Evolutionary conservation across 2,888 invertebrate species (phyloP).

Genomic region (Acronicta psi): DNA sequence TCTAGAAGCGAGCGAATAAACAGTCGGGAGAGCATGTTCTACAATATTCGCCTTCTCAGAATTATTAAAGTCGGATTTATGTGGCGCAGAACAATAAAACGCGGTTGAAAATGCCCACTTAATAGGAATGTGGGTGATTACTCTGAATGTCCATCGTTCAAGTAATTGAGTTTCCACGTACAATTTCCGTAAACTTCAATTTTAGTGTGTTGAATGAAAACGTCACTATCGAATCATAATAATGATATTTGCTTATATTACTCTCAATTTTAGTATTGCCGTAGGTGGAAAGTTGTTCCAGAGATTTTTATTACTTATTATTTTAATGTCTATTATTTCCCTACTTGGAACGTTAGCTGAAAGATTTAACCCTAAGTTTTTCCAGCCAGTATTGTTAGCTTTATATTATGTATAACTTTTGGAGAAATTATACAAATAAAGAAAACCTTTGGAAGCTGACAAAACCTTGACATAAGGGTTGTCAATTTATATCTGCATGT

Average conservation of each 20-base stretch:
- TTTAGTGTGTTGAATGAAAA: constrained; percentile 14
- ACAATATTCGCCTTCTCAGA: constrained; percentile 36
- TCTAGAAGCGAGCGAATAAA: not conserved
- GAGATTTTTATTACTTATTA: too few relatives aligned
- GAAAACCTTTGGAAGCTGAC: not conserved
- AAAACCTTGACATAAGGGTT: not conserved
- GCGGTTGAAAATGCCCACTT: constrained; percentile 50
- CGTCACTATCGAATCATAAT: not conserved
- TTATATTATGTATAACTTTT: too few relatives aligned
- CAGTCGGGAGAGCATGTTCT: constrained; percentile 7
- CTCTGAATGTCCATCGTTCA: constrained; percentile 42
- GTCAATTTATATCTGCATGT: not conserved
- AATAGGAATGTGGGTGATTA: constrained; percentile 54
- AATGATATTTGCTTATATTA: not conserved
- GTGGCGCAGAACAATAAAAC: constrained; percentile 51
- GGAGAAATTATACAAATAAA: not conserved
- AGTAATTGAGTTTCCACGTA: constrained; percentile 47
- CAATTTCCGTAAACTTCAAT: constrained; percentile 31
- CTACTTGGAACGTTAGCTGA: too few relatives aligned
- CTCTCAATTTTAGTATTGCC: not conserved
- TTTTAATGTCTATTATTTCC: too few relatives aligned
- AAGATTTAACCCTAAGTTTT: too few relatives aligned
- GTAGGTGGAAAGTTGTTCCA: too few relatives aligned
- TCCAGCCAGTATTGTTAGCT: too few relatives aligned
- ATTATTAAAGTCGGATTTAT: constrained; percentile 50